Evolutionary conservation across 2,113 vertebrate species (phyloP), one percentile per base, ranked within the genome.

Genomic region (Colaptes auratus): DNA sequence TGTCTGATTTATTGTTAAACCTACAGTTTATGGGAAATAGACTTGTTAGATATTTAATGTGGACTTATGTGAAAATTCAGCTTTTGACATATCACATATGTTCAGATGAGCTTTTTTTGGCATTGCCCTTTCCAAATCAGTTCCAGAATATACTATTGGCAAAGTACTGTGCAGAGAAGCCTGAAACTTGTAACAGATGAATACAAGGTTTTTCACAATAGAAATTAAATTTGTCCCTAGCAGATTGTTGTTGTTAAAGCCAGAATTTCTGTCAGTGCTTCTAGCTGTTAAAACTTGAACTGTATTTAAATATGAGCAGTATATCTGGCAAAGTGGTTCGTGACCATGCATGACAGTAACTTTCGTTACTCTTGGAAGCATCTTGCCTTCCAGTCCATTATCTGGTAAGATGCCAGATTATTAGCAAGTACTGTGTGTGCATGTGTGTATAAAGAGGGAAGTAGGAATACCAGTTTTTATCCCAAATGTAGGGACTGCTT

Each of bases 71-170:
- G 83, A 82, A 75, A 79, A 79, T 61, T 76, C 12, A 12, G 3
- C 67, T 89, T 72, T 36, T 46, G 74, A 78, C 5, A 4, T 36
- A 46, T 93, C 13, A 21, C 71, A 30, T 18, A 4, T 69, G 53
- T 82, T 91, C 61, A 88, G 13, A 61, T 69, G 18, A 52, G 55
- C 74, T 87, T 93, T 86, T 88, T 93, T 94, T 90, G 66, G 55
- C 59, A 55, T 30, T 35, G 15, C 27, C 31, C 39, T 55, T 93
- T 87, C 59, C 71, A 91, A 31, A 78, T 73, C 30, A 58, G 27
- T 92, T 82, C 39, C 59, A 92, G 81, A 89, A 66, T 70, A 66
- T 59, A 33, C 50, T 90, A 19, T 82, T 75, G 63, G 30, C 35
- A 24, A 39, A 70, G 28, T 42, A 28, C 59, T 84, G 20, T 69